phyloP scores from a whole-genome alignment of 1,140 invertebrate species.

The Penaeus japonicus region DNA sequence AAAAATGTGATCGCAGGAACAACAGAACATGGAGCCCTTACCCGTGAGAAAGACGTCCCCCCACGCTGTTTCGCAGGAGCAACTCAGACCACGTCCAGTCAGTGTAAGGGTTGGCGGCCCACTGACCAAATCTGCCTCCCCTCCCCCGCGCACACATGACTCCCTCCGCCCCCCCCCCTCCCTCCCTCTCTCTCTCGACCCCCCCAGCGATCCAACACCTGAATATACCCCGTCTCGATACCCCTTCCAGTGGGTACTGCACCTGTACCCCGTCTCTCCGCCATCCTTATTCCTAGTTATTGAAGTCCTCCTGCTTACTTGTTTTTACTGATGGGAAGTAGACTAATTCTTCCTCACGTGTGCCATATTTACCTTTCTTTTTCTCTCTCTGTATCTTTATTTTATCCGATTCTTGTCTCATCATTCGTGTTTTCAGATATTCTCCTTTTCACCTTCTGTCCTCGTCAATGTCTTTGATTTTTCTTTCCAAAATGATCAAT shows the following conservation, averaged over 20 bases:
- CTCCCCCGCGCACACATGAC: background rate
- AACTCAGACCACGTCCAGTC: too few species aligned
- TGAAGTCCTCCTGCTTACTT: background rate
- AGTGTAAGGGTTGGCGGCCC: background rate
- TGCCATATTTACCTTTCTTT: background rate
- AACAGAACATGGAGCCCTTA: too few species aligned
- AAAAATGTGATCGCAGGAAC: too few species aligned
- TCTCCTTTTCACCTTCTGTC: background rate
- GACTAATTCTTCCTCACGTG: background rate
- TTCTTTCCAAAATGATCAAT: too few species aligned
- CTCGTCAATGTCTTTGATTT: background rate
- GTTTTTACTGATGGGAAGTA: background rate
- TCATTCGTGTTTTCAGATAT: background rate
- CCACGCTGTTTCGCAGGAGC: too few species aligned
- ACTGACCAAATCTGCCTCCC: constrained; percentile 26
- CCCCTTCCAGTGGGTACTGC: too few species aligned
- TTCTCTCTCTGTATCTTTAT: background rate
- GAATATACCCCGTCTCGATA: background rate
- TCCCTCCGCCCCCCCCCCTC: background rate
- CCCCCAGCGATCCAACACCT: background rate
- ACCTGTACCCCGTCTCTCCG: background rate
- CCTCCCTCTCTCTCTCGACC: background rate
- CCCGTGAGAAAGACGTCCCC: too few species aligned
- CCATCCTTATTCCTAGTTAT: background rate
- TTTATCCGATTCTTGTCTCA: background rate